Evolutionary conservation across 2,113 vertebrate genomes (phyloP).

Genomic region (Capricornis sumatraensis): DNA sequence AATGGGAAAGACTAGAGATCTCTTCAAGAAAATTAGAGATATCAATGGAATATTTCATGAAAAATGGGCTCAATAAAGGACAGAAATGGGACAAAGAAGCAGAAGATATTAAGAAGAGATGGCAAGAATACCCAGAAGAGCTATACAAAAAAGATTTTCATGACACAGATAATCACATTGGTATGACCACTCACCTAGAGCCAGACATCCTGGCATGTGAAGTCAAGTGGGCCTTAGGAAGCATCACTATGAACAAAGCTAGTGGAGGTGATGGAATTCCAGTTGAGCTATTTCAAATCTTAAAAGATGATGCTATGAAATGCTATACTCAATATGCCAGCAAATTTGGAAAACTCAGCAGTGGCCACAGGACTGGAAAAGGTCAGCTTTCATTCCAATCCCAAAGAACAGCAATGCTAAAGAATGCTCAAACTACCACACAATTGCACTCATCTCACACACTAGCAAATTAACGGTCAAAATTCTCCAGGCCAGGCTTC

Average conservation of each 20-base stretch:
- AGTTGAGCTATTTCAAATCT: too few relatives aligned
- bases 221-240: neutral
- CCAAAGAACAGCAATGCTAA: too few relatives aligned
- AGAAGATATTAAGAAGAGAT: neutral
- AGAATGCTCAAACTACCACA: too few relatives aligned
- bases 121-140: neutral
- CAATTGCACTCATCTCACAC: too few relatives aligned
- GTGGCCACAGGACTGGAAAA: too few relatives aligned
- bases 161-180: neutral
- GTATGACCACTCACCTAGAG: neutral
- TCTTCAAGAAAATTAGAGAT: neutral
- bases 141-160: too few relatives aligned
- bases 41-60: neutral
- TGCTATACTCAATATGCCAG: too few relatives aligned
- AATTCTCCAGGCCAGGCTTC: too few relatives aligned
- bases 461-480: too few relatives aligned
- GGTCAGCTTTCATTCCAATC: too few relatives aligned
- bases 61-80: neutral
- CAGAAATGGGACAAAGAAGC: neutral
- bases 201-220: neutral
- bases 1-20: neutral
- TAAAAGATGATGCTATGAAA: too few relatives aligned
- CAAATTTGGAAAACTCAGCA: too few relatives aligned
- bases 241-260: neutral
- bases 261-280: neutral